Base-by-base conservation (phyloP, 2,797 vertebrate species). In the Microctenopoma lineatum region DNA sequence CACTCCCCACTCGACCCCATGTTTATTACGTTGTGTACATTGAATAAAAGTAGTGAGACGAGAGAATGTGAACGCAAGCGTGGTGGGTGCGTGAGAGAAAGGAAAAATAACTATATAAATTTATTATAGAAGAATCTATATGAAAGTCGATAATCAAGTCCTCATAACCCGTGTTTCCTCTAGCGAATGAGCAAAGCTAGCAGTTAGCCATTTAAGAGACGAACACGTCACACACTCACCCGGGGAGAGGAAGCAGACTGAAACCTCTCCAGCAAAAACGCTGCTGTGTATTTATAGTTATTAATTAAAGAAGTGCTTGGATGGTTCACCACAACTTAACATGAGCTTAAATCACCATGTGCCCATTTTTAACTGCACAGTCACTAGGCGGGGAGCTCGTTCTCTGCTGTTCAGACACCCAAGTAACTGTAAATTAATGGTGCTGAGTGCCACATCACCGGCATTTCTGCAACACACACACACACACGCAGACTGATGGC, bases 281-380 rank as follows among this genome's bases (percentile, higher is more conserved):
- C 97, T 98, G 97, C 96, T 98, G 96, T 98, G 96, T 98, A 97
- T 99, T 98, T 97, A 98, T 98, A 97, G 96, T 96, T 96, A 96
- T 96, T 96, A 96, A 97, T 75, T 97, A 96, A 97, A 97, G 95
- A 97, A 95, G 89, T 97, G 97, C 97, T 98, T 97, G 96, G 95
- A 97, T 97, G 97, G 96, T 97, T 98, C 96, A 96, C 96, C 97
- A 96, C 97, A 96, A 96, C 95, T 95, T 96, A 94, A 97, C 97
- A 98, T 99, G 97, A 98, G 79, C 89, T 98, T 97, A 96, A 91
- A 97, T 98, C 97, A 96, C 96, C 97, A 96, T 92, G 95, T 98
- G 97, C 96, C 90, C 89, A 87, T 90, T 91, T 88, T 85, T 79
- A 90, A 84, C 85, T 86, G 90, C 89, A 87, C 88, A 86, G 83